These are phyloP conservation scores for Callyntrura guangdongensis DNA, from an alignment of 2,888 invertebrate species.

Conservation along the genomic window DNA sequence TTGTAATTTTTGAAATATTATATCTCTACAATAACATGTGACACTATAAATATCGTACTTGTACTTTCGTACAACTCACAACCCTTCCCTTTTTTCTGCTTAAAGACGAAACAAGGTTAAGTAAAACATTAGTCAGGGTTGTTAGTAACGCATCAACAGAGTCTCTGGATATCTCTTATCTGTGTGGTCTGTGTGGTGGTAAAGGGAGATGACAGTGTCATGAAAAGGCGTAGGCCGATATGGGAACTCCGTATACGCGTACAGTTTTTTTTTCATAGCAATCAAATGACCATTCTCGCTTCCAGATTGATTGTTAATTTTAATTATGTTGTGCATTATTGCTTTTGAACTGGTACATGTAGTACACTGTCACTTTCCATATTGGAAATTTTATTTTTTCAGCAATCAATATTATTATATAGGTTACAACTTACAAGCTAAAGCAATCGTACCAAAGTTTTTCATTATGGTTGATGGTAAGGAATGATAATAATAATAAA, in stretches of 20 bases:
- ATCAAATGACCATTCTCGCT: slow-evolving; percentile 2
- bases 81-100: slow-evolving; percentile 5
- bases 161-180: background rate
- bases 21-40: background rate
- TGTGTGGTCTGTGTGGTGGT: background rate
- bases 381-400: background rate
- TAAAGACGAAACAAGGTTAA: background rate
- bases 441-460: background rate
- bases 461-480: no score
- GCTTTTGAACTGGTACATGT: background rate
- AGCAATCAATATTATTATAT: background rate
- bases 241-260: background rate
- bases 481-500: background rate
- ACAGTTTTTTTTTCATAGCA: background rate
- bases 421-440: background rate
- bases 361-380: background rate
- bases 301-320: slow-evolving; percentile 59
- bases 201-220: background rate
- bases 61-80: background rate
- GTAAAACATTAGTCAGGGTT: slow-evolving; percentile 22
- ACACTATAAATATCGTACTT: background rate
- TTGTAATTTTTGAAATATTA: background rate
- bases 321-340: background rate
- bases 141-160: background rate
- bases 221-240: slow-evolving; percentile 20